Base-by-base conservation (phyloP, 1,140 invertebrate genomes). In the Papilio helenus region DNA sequence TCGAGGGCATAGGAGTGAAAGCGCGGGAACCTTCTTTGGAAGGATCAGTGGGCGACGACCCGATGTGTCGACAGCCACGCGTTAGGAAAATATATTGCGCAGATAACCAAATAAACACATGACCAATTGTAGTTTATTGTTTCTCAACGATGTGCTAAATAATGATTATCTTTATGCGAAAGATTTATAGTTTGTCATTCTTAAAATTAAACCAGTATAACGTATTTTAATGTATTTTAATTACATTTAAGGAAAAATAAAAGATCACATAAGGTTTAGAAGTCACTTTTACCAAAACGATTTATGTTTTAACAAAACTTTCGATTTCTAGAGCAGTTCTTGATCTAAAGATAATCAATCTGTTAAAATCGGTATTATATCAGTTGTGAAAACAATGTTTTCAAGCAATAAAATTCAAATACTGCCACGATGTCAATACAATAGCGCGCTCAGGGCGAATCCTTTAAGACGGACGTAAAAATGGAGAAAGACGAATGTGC, bases 61-160 rank as follows among this genome's bases (percentile, higher is more conserved):
- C 42, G 20, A 74, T 49, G 39, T 74, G 72, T 49, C 23, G 42
- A 46, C 18, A 46, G 42, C 39, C 42, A 23, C 39, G 44, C 23
- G n/a, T 74, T 49, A 46, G 72, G 72, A 74, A 74, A 74, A 74
- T 74, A 26, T 74, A 74, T 49, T 51, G 72, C 20, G 4, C 61
- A 68, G 61, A 68, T 68, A 68, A 68, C 61, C 61, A 29, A 68
- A 68, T 68, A 34, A 68, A 68, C 26, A 68, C 12, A 16, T 68
- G 14, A 68, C 61, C 61, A 68, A 68, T 34, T 34, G 26, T 68
- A 68, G 61, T 68, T 68, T 68, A 68, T 68, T 68, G 61, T 68
- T 26, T 68, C 23, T 68, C 23, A 68, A 68, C 26, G 61, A 68
- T 68, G 12, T 34, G 61, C 26, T 68, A 68, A 68, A 29, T 68